phyloP scores from a whole-genome alignment of 2,888 invertebrate genomes.

The Mycalesis mineus region DNA sequence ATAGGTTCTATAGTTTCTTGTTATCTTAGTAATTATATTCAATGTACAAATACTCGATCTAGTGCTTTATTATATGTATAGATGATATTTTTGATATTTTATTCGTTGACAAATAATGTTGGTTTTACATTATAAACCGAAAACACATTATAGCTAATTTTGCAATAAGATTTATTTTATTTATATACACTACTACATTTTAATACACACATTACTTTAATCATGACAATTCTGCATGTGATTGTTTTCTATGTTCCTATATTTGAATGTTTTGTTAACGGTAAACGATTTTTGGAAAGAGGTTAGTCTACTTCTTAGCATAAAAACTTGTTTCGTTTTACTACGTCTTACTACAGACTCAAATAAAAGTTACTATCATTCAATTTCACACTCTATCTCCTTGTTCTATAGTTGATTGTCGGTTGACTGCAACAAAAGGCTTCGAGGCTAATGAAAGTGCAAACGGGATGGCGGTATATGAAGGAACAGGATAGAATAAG shows the following conservation, averaged over 20 bases:
- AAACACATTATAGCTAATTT: not conserved
- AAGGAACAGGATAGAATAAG: slow-evolving; percentile 14
- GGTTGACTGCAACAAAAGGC: not conserved
- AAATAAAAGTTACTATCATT: slow-evolving; percentile 12
- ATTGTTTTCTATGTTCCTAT: slow-evolving; percentile 35
- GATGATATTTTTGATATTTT: no score
- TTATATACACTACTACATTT: no score
- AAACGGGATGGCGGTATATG: slow-evolving; percentile 6
- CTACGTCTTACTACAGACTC: slow-evolving; percentile 63
- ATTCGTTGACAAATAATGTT: no score
- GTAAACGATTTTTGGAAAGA: slow-evolving; percentile 57
- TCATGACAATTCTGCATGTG: not conserved
- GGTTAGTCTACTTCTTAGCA: slow-evolving; percentile 58
- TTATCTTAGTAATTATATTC: no score
- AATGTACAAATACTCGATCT: no score
- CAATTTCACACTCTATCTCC: slow-evolving; percentile 1
- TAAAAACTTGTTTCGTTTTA: slow-evolving; percentile 65
- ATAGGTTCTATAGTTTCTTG: no score
- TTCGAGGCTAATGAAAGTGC: slow-evolving; percentile 10
- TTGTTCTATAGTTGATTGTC: slow-evolving; percentile 2
- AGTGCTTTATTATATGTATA: no score
- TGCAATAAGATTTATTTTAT: not conserved
- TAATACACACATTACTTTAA: not conserved
- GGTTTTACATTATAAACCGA: no score
- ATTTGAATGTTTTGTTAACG: slow-evolving; percentile 56